These are phyloP conservation scores for Proterorhinus semilunaris DNA, from an alignment of 2,113 vertebrate genomes.

Conservation along the genomic window DNA sequence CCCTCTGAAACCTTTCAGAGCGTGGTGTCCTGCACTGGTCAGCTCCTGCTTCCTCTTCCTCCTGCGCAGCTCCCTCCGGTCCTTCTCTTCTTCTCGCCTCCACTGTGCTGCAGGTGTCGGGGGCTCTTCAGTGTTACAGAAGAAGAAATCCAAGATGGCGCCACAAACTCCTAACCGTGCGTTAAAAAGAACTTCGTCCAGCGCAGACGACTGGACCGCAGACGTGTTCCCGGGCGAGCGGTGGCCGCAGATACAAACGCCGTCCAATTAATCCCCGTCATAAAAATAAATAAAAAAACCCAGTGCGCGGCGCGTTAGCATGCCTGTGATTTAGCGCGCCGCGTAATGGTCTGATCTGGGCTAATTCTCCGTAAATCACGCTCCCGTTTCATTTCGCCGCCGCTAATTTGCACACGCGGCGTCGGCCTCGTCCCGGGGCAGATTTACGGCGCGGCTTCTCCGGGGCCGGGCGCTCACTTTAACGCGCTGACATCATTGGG, in stretches of 20 bases:
- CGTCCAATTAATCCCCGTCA: neutral
- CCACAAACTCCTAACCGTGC: no score
- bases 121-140: no score
- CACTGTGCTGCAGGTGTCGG: no score
- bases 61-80: no score
- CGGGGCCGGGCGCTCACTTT: neutral
- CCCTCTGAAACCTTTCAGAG: no score
- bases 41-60: no score
- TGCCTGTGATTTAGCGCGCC: neutral
- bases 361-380: neutral
- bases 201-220: no score
- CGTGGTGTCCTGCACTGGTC: no score
- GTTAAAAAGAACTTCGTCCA: no score
- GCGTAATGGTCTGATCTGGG: conserved; percentile 1
- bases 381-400: neutral
- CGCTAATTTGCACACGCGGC: conserved; percentile 1
- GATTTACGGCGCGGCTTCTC: neutral
- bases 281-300: no score
- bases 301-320: neutral
- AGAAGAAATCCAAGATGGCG: no score
- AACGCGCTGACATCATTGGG: conserved; percentile 1
- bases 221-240: neutral
- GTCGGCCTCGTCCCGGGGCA: neutral
- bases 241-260: neutral
- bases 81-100: no score